A percentile compares a stretch with the other conserved stretches of the same genome.
Evolutionary conservation across 2,113 vertebrate species (phyloP).

Genomic region (Campylorhamphus procurvoides): DNA sequence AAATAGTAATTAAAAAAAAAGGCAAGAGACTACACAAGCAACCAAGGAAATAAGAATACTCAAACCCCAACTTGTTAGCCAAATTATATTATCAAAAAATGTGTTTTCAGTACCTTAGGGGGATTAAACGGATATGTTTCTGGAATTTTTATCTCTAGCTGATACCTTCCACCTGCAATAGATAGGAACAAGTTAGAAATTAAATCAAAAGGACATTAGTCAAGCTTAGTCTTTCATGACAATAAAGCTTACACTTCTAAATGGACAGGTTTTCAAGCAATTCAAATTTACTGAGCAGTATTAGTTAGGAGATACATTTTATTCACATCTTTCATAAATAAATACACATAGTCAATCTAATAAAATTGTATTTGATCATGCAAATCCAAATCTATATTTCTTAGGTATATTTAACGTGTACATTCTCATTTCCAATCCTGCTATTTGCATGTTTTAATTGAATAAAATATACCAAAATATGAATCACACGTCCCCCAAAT

Average conservation of each 20-base stretch:
- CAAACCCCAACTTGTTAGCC: not conserved
- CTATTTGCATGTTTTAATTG: not conserved
- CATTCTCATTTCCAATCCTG: not conserved
- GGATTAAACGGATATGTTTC: conserved; percentile 99
- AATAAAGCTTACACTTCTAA: not conserved
- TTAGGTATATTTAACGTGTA: not conserved
- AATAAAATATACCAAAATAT: not conserved
- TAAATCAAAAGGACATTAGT: not conserved
- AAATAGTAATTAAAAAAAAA: not conserved
- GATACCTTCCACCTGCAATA: conserved; percentile 91
- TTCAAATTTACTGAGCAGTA: not conserved
- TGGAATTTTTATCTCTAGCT: conserved; percentile 99
- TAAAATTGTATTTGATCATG: not conserved
- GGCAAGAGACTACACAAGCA: not conserved
- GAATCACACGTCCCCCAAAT: not conserved
- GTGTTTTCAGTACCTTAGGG: conserved; percentile 87
- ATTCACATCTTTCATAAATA: not conserved
- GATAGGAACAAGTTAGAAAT: not conserved
- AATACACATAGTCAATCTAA: not conserved
- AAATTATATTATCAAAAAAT: not conserved
- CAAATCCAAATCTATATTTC: not conserved
- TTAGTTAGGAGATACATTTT: not conserved
- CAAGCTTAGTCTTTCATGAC: not conserved
- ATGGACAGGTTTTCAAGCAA: not conserved
- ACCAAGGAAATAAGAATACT: not conserved